Evolutionary conservation across 92 coral and sea anemone genomes (phyloP).

Genomic region (Heliopora coerulea): DNA sequence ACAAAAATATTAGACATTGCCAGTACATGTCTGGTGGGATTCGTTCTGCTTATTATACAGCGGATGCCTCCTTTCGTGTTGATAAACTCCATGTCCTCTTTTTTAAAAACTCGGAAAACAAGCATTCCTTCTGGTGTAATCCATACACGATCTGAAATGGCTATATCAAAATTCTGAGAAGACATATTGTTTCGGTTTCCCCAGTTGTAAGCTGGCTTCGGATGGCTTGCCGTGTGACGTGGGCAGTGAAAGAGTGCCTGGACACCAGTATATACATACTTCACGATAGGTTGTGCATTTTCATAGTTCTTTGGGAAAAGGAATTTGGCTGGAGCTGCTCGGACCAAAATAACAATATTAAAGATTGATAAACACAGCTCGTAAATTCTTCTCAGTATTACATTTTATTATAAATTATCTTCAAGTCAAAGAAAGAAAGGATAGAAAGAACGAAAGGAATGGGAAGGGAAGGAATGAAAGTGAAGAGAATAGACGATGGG

Average conservation of each 20-base stretch:
- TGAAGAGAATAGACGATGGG: neutral
- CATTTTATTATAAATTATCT: too few species aligned
- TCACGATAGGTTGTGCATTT: neutral
- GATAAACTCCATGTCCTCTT: neutral
- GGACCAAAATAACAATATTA: neutral
- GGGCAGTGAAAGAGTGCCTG: neutral
- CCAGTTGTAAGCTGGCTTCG: neutral
- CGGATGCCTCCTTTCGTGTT: constrained; percentile 27
- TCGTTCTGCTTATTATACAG: constrained; percentile 1
- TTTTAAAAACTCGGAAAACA: constrained; percentile 3
- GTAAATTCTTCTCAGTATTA: too few species aligned
- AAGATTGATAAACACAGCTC: neutral
- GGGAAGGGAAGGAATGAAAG: too few species aligned
- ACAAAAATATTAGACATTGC: neutral
- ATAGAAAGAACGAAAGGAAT: neutral
- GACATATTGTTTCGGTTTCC: constrained; percentile 5
- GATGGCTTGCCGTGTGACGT: neutral
- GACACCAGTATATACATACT: neutral
- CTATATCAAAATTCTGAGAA: neutral
- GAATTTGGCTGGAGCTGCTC: neutral
- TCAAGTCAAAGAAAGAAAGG: constrained; percentile 4
- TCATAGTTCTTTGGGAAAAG: neutral
- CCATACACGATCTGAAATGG: constrained; percentile 7
- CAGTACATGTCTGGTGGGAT: neutral
- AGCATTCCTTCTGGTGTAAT: neutral